Evolutionary conservation across 1,140 invertebrate species (phyloP).

Genomic region (Drosophila trapezifrons): DNA sequence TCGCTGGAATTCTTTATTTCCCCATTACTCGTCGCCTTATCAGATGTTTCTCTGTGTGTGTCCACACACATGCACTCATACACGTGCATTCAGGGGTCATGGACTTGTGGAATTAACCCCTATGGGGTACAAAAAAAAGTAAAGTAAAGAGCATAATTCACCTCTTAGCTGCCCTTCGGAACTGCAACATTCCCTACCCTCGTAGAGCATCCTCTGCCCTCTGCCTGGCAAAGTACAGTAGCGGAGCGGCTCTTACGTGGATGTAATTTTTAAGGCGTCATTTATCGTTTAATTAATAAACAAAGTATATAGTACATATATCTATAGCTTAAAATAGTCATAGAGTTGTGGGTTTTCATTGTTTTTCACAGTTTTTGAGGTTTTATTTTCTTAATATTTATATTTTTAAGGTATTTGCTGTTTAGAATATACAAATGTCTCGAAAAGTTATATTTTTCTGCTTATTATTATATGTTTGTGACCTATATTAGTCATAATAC

Average conservation of each 20-base stretch:
- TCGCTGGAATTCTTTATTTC: conserved; percentile 8
- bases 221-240: conserved; percentile 41
- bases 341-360: neutral
- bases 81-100: conserved; percentile 38
- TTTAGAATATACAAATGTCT: neutral
- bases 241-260: neutral
- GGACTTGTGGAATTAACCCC: conserved; percentile 39
- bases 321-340: neutral
- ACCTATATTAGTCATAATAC: neutral
- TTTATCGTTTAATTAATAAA: neutral
- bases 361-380: neutral
- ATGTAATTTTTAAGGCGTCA: conserved; percentile 3
- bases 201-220: conserved; percentile 16
- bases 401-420: neutral
- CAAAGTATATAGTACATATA: neutral
- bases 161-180: conserved; percentile 21
- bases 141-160: conserved; percentile 4
- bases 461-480: neutral
- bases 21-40: conserved; percentile 14
- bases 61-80: neutral
- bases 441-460: neutral
- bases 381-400: neutral
- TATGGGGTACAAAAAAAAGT: conserved; percentile 19
- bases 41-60: conserved; percentile 16
- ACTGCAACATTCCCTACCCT: conserved; percentile 34